Base-by-base conservation (phyloP, 2,797 vertebrate genomes). In the Channa striata region DNA sequence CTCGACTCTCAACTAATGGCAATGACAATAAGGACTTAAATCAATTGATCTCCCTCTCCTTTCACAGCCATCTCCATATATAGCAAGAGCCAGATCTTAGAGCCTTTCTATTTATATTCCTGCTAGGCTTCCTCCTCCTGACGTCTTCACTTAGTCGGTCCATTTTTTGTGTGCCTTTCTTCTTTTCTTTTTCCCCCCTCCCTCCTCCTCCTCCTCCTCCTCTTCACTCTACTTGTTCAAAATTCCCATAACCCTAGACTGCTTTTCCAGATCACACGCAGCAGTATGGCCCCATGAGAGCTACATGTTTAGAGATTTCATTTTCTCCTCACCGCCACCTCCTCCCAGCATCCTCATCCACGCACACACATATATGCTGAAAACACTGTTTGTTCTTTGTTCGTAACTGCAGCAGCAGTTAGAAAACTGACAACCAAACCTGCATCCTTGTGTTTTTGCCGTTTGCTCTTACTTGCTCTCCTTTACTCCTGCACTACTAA, bases 31-130 rank as follows among this genome's bases (percentile, higher is more conserved):
- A 19, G 56, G 34, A 47, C 58, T 58, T 82, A 87, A 91, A 92
- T 88, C 87, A 84, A 90, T 93, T 59, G 81, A 89, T 91, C 68
- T 71, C 52, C 11, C 20, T 62, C 64, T 52, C 40, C 47, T 54
- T 49, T 72, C 70, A 47, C 60, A 36, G 69, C 44, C 44, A 21
- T 91, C 78, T 87, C 93, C 93, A 89, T 94, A 94, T 94, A 94
- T 93, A 94, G 94, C 86, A 82, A 84, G 69, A 90, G 69, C 70
- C 82, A 81, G 78, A 86, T 87, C 89, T 89, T 77, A 68, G 85
- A 77, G 80, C 61, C 80, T 81, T 86, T 91, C 92, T 94, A 93
- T 94, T 93, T 93, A 90, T 91, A 92, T 84, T 92, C 87, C 62
- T 36, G 74, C 72, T 90, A 71, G 39, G 37, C 79, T 82, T 88